These are phyloP conservation scores for Spinus pinus DNA, from an alignment of 2,797 vertebrate genomes.

Conservation along the genomic window DNA sequence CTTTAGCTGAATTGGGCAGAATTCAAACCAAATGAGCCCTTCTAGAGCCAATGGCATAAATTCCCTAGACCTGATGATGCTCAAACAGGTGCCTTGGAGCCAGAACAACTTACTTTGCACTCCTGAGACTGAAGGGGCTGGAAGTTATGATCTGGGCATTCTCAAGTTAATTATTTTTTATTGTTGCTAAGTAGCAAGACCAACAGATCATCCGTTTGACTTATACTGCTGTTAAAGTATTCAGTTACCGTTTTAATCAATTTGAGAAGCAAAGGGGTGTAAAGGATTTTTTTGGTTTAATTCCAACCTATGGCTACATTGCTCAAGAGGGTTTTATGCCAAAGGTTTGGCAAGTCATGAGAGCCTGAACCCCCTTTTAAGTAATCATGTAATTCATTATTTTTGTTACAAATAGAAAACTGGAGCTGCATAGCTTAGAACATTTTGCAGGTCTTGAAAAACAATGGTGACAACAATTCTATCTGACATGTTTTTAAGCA, in stretches of 20 bases:
- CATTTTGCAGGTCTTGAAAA: neutral
- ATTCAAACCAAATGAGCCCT: neutral
- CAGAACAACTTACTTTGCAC: neutral
- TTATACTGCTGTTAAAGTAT: slow-evolving; percentile 10
- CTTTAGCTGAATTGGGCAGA: neutral
- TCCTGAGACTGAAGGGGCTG: neutral
- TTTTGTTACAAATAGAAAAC: neutral
- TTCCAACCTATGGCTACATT: neutral
- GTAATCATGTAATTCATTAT: neutral
- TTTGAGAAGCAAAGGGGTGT: slow-evolving; percentile 34
- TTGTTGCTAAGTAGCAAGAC: slow-evolving; percentile 26
- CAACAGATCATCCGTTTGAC: neutral
- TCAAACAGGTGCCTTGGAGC: neutral
- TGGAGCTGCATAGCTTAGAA: neutral
- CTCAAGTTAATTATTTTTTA: slow-evolving; percentile 12
- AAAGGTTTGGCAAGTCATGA: neutral
- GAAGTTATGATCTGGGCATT: neutral
- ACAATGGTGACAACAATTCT: neutral
- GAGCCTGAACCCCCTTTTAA: neutral
- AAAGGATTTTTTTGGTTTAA: neutral
- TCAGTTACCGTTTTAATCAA: slow-evolving; percentile 25
- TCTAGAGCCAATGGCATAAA: neutral
- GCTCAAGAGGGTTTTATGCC: neutral
- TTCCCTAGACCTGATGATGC: neutral
- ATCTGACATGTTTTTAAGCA: neutral